phyloP scores from a whole-genome alignment of 2,113 vertebrate species.

The Cisticola juncidis region DNA sequence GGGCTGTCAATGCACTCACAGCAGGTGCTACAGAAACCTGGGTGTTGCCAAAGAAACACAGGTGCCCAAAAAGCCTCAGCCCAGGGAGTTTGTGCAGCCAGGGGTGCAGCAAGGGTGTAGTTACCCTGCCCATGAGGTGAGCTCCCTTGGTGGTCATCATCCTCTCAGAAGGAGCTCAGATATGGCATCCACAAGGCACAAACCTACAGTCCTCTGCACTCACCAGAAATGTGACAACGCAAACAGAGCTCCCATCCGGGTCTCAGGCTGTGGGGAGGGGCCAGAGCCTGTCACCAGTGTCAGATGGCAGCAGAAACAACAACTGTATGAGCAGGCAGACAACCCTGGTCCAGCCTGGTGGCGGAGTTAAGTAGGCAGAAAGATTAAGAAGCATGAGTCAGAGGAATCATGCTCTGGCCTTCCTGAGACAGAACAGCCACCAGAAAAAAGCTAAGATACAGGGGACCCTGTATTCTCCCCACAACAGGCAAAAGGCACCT shows the following conservation, averaged over 20 bases:
- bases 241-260: background rate
- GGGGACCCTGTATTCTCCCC: too few relatives aligned
- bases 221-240: background rate
- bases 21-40: too few relatives aligned
- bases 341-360: background rate
- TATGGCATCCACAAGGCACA: background rate
- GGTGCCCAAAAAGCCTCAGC: background rate
- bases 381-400: background rate
- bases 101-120: rapidly evolving
- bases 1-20: background rate
- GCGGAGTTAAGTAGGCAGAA: background rate
- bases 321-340: background rate
- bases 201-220: background rate
- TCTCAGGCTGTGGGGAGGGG: background rate
- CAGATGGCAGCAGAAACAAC: background rate
- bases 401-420: background rate
- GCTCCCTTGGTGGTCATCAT: background rate
- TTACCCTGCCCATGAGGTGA: background rate
- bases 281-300: background rate
- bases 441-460: background rate
- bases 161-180: background rate
- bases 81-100: rapidly evolving
- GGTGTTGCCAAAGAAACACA: background rate
- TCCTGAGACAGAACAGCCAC: background rate
- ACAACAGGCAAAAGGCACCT: background rate